These are phyloP conservation scores for Temnothorax curvispinosus DNA, from an alignment of 1,140 invertebrate species.

Conservation along the genomic window DNA sequence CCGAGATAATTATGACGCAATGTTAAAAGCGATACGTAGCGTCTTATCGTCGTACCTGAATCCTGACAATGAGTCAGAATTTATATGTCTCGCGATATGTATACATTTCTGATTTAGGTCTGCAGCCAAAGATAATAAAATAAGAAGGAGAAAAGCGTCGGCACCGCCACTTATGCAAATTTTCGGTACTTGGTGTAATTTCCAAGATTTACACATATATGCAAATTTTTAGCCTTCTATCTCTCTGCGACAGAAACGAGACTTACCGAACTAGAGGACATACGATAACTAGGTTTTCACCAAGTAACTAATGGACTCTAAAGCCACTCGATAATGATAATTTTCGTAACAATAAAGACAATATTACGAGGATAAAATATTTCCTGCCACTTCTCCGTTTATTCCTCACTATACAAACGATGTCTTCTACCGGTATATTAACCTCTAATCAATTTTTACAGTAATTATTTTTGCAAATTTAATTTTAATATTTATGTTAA, in stretches of 20 bases:
- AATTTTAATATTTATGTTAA: background rate
- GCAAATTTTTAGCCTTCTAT: constrained; percentile 1
- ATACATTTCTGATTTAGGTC: background rate
- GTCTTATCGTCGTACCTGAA: constrained; percentile 49
- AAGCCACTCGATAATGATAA: constrained; percentile 20
- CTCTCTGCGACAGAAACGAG: background rate
- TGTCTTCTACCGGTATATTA: background rate
- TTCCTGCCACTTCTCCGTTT: background rate
- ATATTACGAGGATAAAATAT: background rate
- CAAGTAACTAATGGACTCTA: constrained; percentile 27
- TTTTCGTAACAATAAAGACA: constrained; percentile 31
- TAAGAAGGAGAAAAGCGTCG: background rate
- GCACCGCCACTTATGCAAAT: constrained; percentile 34
- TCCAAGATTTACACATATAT: constrained; percentile 23
- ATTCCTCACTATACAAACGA: background rate
- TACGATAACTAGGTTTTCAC: constrained; percentile 23
- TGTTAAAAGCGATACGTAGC: constrained; percentile 22
- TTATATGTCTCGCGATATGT: constrained; percentile 28
- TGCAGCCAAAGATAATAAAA: constrained; percentile 3
- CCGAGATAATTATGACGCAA: constrained; percentile 22
- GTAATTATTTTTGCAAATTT: background rate
- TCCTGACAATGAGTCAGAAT: constrained; percentile 20
- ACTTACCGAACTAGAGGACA: background rate
- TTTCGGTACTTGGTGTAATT: background rate
- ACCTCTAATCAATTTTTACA: background rate